Conservation (phyloP, 2,113 vertebrate species). For the Oxyura jamaicensis region DNA sequence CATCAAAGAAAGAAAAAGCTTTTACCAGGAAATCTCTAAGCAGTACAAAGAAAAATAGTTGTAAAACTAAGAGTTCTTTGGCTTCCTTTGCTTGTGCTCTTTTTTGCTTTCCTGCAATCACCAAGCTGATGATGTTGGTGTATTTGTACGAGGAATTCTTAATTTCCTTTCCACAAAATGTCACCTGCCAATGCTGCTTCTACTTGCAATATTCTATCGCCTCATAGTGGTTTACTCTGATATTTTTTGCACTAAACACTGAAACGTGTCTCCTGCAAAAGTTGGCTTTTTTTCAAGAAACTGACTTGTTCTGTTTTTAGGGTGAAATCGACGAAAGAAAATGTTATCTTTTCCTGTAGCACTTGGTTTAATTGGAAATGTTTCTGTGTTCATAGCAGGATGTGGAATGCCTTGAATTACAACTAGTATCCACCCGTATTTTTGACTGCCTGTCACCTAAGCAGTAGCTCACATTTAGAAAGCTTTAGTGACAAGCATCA, state of each 20-base stretch:
- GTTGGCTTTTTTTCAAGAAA: constrained; percentile 15
- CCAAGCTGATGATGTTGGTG: neutral
- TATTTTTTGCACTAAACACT: constrained; percentile 15
- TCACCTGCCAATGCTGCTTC: neutral
- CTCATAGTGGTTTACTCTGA: constrained; percentile 48
- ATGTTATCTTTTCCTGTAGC: constrained; percentile 41
- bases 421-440: neutral
- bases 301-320: neutral
- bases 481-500: neutral
- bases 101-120: neutral
- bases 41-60: neutral
- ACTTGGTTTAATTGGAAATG: neutral
- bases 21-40: neutral
- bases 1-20: neutral
- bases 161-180: neutral
- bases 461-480: neutral
- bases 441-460: neutral
- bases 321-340: constrained; percentile 26
- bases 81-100: neutral
- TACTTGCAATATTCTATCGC: constrained; percentile 14
- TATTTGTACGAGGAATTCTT: neutral
- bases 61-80: neutral
- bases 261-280: neutral
- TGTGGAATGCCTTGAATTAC: constrained; percentile 21
- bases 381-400: neutral